Conservation (phyloP, 2,113 vertebrate genomes). For the Tricholaema leucomelas region DNA sequence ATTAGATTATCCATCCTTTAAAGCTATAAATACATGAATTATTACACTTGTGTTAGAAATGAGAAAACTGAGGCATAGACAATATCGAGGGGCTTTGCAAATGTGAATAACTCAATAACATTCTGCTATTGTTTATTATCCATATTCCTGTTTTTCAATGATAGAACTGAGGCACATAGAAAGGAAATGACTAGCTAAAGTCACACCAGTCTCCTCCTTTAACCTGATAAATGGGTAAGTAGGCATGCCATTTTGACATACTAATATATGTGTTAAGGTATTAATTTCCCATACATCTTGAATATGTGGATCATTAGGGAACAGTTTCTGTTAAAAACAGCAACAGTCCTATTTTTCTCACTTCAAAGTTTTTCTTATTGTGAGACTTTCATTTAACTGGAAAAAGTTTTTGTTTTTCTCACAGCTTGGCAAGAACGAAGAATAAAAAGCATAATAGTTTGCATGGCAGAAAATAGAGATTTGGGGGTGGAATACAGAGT, state of each 20-base stretch:
- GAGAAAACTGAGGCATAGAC: slow-evolving; percentile 64
- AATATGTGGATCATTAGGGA: slow-evolving; percentile 61
- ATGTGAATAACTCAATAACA: slow-evolving; percentile 64
- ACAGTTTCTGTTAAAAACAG: slow-evolving; percentile 62
- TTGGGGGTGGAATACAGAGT: background rate
- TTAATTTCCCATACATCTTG: slow-evolving; percentile 58
- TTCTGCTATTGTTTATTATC: slow-evolving; percentile 67
- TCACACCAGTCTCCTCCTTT: slow-evolving; percentile 67
- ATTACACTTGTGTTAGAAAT: slow-evolving; percentile 67
- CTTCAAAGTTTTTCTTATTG: slow-evolving; percentile 42
- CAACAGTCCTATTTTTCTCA: slow-evolving; percentile 55
- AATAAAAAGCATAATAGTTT: background rate
- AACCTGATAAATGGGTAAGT: slow-evolving; percentile 60
- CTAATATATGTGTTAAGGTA: slow-evolving; percentile 63
- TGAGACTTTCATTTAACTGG: slow-evolving; percentile 14
- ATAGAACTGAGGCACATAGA: slow-evolving; percentile 48
- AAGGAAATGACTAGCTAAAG: slow-evolving; percentile 65
- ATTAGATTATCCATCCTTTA: slow-evolving; percentile 61
- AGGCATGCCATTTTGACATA: slow-evolving; percentile 56
- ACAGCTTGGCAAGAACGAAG: slow-evolving; percentile 1
- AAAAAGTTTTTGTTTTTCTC: slow-evolving; percentile 41
- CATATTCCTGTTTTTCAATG: slow-evolving; percentile 61
- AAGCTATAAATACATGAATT: slow-evolving; percentile 64
- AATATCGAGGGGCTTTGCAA: slow-evolving; percentile 59
- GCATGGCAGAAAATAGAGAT: background rate